A percentile compares a stretch with the other conserved stretches of the same genome.
Evolutionary conservation across 2,113 vertebrate species (phyloP).

Genomic region (Pimephales promelas): DNA sequence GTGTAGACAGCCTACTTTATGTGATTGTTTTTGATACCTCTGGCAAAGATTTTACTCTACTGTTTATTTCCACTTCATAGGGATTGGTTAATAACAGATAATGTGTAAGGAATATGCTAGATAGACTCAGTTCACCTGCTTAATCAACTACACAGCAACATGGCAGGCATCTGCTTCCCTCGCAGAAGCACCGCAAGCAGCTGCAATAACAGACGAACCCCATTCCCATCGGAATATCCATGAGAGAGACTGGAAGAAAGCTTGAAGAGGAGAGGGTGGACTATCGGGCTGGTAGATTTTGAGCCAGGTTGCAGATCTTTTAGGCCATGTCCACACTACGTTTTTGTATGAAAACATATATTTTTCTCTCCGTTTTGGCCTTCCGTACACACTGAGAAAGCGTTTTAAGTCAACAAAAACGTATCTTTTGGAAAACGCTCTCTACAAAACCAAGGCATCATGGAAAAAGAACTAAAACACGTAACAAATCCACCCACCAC

Average conservation of each 20-base stretch:
- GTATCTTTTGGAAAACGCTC: no score
- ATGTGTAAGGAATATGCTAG: constrained; percentile 9
- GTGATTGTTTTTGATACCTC: not conserved
- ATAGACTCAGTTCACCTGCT: constrained; percentile 9
- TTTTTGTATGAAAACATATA: no score
- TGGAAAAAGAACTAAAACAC: no score
- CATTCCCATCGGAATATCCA: not conserved
- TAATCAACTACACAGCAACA: not conserved
- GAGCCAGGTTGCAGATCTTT: not conserved
- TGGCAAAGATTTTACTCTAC: not conserved
- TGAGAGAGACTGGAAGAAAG: not conserved
- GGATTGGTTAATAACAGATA: constrained; percentile 12
- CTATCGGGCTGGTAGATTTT: not conserved
- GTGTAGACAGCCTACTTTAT: not conserved
- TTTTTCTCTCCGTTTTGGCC: no score
- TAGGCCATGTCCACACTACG: no score
- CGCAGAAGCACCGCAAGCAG: constrained; percentile 70
- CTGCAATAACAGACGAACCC: constrained; percentile 72
- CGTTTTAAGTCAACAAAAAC: no score
- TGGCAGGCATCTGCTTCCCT: constrained; percentile 55
- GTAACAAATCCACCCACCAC: no score
- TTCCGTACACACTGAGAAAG: no score
- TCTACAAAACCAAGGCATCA: no score
- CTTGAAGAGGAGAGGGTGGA: not conserved
- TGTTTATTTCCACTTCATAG: constrained; percentile 11